Evolutionary conservation across 2,888 invertebrate species (phyloP), one percentile per base, ranked within the genome.

Genomic region (Tenthredo livida): DNA sequence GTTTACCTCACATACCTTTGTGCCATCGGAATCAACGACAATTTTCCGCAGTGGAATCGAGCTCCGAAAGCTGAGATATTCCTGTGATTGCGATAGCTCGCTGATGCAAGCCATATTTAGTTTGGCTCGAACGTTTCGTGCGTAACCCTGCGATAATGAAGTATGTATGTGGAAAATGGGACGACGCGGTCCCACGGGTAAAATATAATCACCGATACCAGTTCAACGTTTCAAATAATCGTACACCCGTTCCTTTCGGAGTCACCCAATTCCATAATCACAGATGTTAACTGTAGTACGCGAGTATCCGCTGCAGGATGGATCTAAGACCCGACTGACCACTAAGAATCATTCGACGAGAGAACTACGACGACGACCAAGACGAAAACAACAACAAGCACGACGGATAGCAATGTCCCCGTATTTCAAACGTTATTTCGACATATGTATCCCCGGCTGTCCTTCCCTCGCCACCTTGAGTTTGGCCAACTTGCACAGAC

Each of bases 1-100:
- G 29, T 29, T 12, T 25, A 47, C 29, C 9, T 15, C 15, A 40
- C 80, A 15, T 94, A 97, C 97, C 95, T 97, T 97, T 80, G 96
- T 95, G 84, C 96, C 95, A 91, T 97, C 96, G 70, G 96, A 95
- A 93, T 98, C 98, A 47, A 98, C 97, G 80, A 96, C 95, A 86
- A 97, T 96, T 94, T 96, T 96, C 89, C 96, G 94, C 67, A 97
- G 93, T 3, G 97, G 97, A 85, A 97, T 95, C 89, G 96, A 96
- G 90, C 97, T 96, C 87, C 97, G 94, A 92, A 97, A 97, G 93
- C 97, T 97, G 83, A 96, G 94, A 93, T 97, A 97, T 93, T 97
- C 97, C 89, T 95, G 95, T 12, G 96, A 97, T 89, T 95, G 96
- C 4, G 97, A 96, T 89, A 97, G 94, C 90, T 96, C 97, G 94